Conservation (phyloP, 2,113 vertebrate genomes). For the Murina feae region DNA sequence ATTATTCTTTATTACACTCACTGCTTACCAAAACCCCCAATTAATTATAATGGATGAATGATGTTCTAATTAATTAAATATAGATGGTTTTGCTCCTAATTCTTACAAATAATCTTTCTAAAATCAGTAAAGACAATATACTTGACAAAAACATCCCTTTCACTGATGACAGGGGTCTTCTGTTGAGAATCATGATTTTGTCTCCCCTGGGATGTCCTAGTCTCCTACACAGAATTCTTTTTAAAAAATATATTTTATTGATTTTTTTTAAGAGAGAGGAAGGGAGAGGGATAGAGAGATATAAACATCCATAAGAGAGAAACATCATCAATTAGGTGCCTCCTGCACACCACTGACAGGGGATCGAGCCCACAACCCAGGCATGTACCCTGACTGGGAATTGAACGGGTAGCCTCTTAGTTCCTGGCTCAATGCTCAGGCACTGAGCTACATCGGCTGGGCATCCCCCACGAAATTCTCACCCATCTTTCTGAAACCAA, state of each 20-base stretch:
- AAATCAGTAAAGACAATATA: neutral
- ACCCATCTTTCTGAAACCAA: neutral
- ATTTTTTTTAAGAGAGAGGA: too few species aligned
- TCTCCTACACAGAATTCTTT: neutral
- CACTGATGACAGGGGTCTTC: neutral
- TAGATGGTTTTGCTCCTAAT: neutral
- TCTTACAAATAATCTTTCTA: neutral
- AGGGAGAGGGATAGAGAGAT: too few species aligned
- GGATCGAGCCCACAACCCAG: too few species aligned
- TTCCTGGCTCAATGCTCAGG: too few species aligned
- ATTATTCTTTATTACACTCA: neutral
- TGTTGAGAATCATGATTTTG: neutral
- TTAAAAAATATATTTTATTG: too few species aligned
- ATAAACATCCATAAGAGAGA: too few species aligned
- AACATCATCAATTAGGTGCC: too few species aligned
- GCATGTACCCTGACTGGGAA: too few species aligned
- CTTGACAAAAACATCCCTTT: neutral
- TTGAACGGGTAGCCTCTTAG: too few species aligned
- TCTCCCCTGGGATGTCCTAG: neutral
- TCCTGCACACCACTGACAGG: too few species aligned
- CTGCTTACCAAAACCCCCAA: neutral
- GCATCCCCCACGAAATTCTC: neutral
- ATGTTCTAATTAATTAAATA: neutral
- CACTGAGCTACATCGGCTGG: too few species aligned
- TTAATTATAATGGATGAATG: neutral